Evolutionary conservation across 2,797 vertebrate genomes (phyloP).

Genomic region (Ptychobarbus kaznakovi): DNA sequence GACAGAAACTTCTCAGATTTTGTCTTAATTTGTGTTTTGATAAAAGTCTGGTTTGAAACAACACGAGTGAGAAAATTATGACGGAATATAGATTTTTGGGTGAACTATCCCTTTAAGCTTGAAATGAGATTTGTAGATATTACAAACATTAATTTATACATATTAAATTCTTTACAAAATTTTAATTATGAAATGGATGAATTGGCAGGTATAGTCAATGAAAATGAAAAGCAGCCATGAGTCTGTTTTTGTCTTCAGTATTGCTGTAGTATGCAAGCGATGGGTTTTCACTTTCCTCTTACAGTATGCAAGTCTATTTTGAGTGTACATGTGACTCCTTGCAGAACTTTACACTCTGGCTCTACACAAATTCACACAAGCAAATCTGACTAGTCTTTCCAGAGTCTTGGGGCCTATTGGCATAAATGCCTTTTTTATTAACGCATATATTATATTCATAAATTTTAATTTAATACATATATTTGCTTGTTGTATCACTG

Average conservation of each 20-base stretch:
- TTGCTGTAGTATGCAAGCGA: background rate
- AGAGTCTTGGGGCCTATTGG: too few relatives aligned
- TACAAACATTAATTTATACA: background rate
- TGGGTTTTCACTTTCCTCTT: background rate
- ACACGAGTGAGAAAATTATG: background rate
- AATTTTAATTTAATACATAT: background rate
- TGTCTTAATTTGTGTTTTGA: background rate
- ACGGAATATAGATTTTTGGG: background rate
- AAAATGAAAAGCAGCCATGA: background rate
- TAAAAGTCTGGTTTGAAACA: background rate
- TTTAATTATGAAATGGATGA: background rate
- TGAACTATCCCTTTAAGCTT: background rate
- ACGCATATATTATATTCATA: background rate
- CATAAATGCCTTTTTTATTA: background rate
- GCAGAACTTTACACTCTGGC: background rate
- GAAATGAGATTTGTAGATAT: background rate
- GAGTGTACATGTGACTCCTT: conserved; percentile 11
- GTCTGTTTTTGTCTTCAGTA: background rate
- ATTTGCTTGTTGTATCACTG: background rate
- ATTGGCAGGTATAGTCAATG: background rate
- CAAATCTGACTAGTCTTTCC: background rate
- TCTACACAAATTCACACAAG: background rate
- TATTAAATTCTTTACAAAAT: background rate
- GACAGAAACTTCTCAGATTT: background rate
- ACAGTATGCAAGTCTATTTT: conserved; percentile 16